These are phyloP conservation scores for Atlantisia rogersi DNA, from an alignment of 2,113 vertebrate genomes.

Conservation along the genomic window DNA sequence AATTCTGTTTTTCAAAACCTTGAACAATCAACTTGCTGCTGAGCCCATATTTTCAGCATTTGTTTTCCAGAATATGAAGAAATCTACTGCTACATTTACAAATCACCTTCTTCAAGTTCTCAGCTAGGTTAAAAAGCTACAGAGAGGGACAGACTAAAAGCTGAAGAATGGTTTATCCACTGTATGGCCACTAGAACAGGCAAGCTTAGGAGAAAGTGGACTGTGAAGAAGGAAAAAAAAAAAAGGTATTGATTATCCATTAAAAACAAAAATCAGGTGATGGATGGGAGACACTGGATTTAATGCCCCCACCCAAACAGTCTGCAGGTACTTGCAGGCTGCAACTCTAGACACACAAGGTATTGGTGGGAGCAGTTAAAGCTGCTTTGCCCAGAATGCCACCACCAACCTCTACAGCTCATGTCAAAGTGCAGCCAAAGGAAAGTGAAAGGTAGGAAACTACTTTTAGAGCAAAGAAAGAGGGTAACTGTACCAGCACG, in stretches of 20 bases:
- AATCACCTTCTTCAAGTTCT: neutral
- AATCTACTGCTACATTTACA: slow-evolving; percentile 14
- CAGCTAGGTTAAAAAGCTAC: slow-evolving; percentile 18
- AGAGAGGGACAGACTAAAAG: neutral
- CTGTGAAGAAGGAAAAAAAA: neutral
- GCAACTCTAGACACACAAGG: neutral
- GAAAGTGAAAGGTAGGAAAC: neutral
- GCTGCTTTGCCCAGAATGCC: neutral
- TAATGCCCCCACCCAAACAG: neutral
- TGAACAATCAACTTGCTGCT: neutral
- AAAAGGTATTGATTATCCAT: neutral
- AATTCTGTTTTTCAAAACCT: neutral
- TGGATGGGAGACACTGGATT: neutral
- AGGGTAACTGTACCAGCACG: neutral
- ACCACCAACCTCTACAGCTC: neutral
- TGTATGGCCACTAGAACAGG: neutral
- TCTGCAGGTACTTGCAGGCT: neutral
- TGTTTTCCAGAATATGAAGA: neutral
- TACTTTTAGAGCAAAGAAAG: neutral
- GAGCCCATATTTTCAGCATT: neutral
- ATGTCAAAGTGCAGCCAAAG: neutral
- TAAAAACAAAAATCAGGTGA: neutral
- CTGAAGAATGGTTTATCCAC: neutral
- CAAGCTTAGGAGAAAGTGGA: neutral
- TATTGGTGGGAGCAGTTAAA: neutral